phyloP scores from a whole-genome alignment of 2,888 invertebrate species.

The Aporophyla nigra region DNA sequence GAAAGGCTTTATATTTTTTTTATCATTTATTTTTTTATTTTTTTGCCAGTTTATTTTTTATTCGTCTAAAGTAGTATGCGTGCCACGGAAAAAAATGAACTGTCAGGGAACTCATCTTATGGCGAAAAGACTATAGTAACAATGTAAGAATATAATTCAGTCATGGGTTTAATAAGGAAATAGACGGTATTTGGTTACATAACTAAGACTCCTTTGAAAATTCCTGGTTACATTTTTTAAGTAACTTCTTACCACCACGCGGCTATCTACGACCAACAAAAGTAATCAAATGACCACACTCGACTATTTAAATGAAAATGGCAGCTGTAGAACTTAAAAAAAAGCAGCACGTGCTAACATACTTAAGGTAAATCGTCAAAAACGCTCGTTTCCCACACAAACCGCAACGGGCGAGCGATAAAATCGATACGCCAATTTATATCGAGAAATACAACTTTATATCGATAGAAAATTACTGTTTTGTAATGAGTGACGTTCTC shows the following conservation, averaged over 20 bases:
- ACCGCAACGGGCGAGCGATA: constrained; percentile 80
- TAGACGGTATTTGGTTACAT: too few relatives aligned
- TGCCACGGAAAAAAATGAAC: too few relatives aligned
- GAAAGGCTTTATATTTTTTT: too few relatives aligned
- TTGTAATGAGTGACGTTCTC: constrained; percentile 87
- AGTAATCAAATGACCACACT: constrained; percentile 55
- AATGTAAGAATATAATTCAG: too few relatives aligned
- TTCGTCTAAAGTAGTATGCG: too few relatives aligned
- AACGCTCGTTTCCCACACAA: constrained; percentile 81
- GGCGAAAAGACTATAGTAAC: too few relatives aligned
- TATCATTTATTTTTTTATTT: too few relatives aligned
- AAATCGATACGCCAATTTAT: constrained; percentile 82
- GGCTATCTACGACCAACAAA: constrained; percentile 30
- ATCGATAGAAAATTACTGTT: constrained; percentile 69
- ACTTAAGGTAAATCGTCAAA: constrained; percentile 71
- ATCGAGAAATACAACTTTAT: constrained; percentile 75
- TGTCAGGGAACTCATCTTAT: too few relatives aligned
- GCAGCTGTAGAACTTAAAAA: constrained; percentile 67
- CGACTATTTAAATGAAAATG: constrained; percentile 47
- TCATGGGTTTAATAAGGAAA: too few relatives aligned
- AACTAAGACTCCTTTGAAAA: too few relatives aligned
- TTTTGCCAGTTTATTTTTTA: too few relatives aligned
- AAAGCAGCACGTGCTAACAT: constrained; percentile 68
- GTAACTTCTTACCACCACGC: constrained; percentile 3
- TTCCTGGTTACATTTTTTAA: constrained; percentile 29